A percentile compares a stretch with the other conserved stretches of the same genome.
Evolutionary conservation across 1,140 invertebrate species (phyloP).

Genomic region (Meteorus sp.): DNA sequence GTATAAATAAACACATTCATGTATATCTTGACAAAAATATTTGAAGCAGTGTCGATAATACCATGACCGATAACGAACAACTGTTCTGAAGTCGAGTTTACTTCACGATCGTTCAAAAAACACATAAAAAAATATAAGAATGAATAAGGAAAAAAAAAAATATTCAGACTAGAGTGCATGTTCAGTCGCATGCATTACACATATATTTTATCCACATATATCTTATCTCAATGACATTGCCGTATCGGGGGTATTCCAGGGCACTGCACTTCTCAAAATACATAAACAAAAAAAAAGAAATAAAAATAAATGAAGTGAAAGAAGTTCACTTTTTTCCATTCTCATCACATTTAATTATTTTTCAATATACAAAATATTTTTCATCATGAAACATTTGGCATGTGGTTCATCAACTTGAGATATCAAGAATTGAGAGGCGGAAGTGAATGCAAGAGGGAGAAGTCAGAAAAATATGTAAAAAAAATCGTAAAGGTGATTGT

Average conservation of each 20-base stretch:
- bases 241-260: constrained; percentile 13
- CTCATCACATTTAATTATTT: too few relatives aligned
- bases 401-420: too few relatives aligned
- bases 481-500: too few relatives aligned
- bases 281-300: constrained; percentile 13
- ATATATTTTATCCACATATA: constrained; percentile 23
- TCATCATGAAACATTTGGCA: too few relatives aligned
- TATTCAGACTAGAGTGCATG: constrained; percentile 9
- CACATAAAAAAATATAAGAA: constrained; percentile 7
- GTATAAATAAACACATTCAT: too few relatives aligned
- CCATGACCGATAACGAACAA: constrained; percentile 18
- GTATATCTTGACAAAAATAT: too few relatives aligned
- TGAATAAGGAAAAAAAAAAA: constrained; percentile 7
- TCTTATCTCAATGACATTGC: constrained; percentile 41
- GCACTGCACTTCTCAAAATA: constrained; percentile 8
- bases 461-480: too few relatives aligned
- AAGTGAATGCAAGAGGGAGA: too few relatives aligned
- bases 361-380: too few relatives aligned
- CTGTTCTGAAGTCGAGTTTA: too few relatives aligned
- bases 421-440: too few relatives aligned
- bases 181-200: neutral
- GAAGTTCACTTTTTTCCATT: neutral
- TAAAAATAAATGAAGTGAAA: constrained; percentile 1
- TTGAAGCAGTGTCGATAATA: too few relatives aligned
- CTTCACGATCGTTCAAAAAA: neutral